Conservation (phyloP, 2,113 vertebrate genomes). For the Conger conger region DNA sequence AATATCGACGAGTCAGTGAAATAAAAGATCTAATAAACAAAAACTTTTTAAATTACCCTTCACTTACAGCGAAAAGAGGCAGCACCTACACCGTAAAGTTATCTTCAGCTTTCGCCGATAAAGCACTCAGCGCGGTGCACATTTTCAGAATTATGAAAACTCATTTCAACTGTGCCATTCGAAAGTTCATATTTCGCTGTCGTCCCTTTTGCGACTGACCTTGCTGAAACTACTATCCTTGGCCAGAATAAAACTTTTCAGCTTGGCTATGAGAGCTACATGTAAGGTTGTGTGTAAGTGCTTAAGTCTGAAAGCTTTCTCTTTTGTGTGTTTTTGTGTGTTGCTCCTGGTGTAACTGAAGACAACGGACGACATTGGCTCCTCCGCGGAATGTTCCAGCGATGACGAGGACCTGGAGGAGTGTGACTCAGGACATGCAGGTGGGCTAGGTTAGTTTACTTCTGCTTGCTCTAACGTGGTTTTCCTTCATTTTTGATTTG, state of each 20-base stretch:
- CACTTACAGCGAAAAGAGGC: background rate
- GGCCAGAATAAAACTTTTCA: background rate
- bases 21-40: constrained; percentile 13
- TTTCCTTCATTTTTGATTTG: constrained; percentile 79
- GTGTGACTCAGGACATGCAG: constrained; percentile 90
- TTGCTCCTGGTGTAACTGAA: constrained; percentile 50
- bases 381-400: constrained; percentile 96
- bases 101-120: background rate
- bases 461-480: constrained; percentile 85
- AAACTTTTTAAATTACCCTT: constrained; percentile 29
- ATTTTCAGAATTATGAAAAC: background rate
- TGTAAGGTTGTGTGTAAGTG: background rate
- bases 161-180: constrained; percentile 4
- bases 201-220: background rate
- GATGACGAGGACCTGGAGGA: constrained; percentile 98
- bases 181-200: background rate
- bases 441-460: constrained; percentile 99
- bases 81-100: background rate
- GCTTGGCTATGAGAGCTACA: background rate
- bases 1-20: constrained; percentile 19
- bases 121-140: background rate
- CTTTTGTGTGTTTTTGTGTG: constrained; percentile 21
- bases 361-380: constrained; percentile 87
- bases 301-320: background rate
- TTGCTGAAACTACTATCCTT: background rate